These are phyloP conservation scores for Hapalemur alaotrensis DNA, from an alignment of 2,797 vertebrate genomes.

Conservation along the genomic window DNA sequence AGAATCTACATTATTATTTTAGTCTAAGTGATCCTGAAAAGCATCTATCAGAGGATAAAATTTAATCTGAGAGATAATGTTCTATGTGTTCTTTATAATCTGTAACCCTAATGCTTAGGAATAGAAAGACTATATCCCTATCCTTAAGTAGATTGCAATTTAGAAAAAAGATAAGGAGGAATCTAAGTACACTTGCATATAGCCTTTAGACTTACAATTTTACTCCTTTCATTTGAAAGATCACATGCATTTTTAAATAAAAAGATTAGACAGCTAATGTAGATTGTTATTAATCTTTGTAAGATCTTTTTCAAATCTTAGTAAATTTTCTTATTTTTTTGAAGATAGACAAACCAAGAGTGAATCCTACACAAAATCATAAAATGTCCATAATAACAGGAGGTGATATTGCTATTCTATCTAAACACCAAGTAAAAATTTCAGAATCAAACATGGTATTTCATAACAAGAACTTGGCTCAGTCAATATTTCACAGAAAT, in stretches of 20 bases:
- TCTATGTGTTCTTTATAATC: not conserved
- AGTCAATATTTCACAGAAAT: conserved; percentile 44
- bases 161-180: not conserved
- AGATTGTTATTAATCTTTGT: not conserved
- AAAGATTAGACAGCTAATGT: conserved; percentile 17
- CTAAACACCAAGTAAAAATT: conserved; percentile 42
- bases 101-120: not conserved
- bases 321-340: conserved; percentile 25
- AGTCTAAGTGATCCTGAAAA: not conserved
- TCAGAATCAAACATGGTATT: conserved; percentile 59
- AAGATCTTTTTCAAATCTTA: conserved; percentile 22
- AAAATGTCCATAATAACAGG: conserved; percentile 18
- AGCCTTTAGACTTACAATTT: not conserved
- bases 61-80: conserved; percentile 41
- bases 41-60: conserved; percentile 21
- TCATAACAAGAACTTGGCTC: conserved; percentile 36
- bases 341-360: conserved; percentile 30
- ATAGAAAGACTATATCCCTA: not conserved
- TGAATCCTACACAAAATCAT: conserved; percentile 1
- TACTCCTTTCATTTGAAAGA: conserved; percentile 20
- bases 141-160: not conserved
- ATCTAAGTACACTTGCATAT: not conserved
- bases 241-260: conserved; percentile 40
- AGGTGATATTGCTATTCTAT: conserved; percentile 27
- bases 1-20: conserved; percentile 24